phyloP scores from a whole-genome alignment of 2,113 vertebrate genomes.

The Gobius niger region DNA sequence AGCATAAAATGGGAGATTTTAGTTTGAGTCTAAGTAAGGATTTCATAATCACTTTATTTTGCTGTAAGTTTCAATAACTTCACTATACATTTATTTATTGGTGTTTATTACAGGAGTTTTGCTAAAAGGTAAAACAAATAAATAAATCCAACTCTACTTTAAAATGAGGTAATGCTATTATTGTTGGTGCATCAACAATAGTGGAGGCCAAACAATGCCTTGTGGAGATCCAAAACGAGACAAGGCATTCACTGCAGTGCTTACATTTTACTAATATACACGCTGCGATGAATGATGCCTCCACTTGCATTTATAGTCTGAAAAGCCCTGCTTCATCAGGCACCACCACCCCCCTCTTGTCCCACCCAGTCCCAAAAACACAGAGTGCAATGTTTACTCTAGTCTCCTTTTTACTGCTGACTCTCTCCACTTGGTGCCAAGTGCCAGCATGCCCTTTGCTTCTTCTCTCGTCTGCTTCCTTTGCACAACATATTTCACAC shows the following conservation, averaged over 20 bases:
- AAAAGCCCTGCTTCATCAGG: constrained; percentile 35
- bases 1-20: no score
- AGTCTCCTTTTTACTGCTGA: constrained; percentile 60
- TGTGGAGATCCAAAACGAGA: neutral
- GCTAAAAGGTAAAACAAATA: neutral
- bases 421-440: constrained; percentile 65
- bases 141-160: neutral
- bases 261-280: no score
- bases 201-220: neutral
- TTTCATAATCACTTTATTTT: no score
- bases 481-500: constrained; percentile 76
- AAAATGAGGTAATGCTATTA: neutral
- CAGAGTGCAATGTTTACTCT: constrained; percentile 65
- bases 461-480: constrained; percentile 63
- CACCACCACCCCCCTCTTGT: constrained; percentile 34
- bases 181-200: neutral
- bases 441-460: constrained; percentile 42
- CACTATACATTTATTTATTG: no score
- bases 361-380: constrained; percentile 38
- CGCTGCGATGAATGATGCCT: no score
- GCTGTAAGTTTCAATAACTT: no score
- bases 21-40: no score
- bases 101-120: no score
- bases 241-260: no score
- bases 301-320: constrained; percentile 1